A percentile compares a stretch with the other conserved stretches of the same genome.
These are phyloP conservation scores for Pseudochirops cupreus DNA, from an alignment of 2,797 vertebrate species.

Conservation along the genomic window DNA sequence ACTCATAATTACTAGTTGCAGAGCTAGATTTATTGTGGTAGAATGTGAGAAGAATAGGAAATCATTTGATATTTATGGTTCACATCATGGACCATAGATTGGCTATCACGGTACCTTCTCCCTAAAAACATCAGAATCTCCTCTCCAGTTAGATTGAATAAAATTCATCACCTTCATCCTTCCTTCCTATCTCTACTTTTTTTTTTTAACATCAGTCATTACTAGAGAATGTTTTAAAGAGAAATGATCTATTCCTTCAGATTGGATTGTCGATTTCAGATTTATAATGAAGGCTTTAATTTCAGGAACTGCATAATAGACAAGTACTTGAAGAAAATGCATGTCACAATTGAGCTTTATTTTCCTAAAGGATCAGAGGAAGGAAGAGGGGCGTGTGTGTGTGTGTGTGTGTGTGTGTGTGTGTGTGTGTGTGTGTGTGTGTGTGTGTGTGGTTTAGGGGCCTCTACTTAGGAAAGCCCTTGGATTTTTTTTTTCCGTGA, in stretches of 20 bases:
- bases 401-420: constrained; percentile 41
- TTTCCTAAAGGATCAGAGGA: constrained; percentile 53
- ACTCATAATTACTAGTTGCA: constrained; percentile 54
- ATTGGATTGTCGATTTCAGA: constrained; percentile 52
- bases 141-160: constrained; percentile 48
- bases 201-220: constrained; percentile 18
- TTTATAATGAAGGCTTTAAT: constrained; percentile 41
- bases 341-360: constrained; percentile 52
- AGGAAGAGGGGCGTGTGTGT: constrained; percentile 15
- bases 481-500: constrained; percentile 32
- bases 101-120: constrained; percentile 35
- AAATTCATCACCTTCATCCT: constrained; percentile 50
- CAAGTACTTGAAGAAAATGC: constrained; percentile 58
- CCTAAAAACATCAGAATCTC: constrained; percentile 30
- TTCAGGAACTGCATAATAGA: constrained; percentile 17
- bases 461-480: not conserved
- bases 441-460: constrained; percentile 27
- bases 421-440: constrained; percentile 46
- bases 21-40: constrained; percentile 61
- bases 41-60: constrained; percentile 57
- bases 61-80: constrained; percentile 61
- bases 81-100: constrained; percentile 6
- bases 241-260: constrained; percentile 54
- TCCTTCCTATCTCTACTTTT: constrained; percentile 5
- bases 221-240: constrained; percentile 22